A percentile compares a stretch with the other conserved stretches of the same genome.
Evolutionary conservation across 2,113 vertebrate species (phyloP).

Genomic region (Pangasianodon gigas): DNA sequence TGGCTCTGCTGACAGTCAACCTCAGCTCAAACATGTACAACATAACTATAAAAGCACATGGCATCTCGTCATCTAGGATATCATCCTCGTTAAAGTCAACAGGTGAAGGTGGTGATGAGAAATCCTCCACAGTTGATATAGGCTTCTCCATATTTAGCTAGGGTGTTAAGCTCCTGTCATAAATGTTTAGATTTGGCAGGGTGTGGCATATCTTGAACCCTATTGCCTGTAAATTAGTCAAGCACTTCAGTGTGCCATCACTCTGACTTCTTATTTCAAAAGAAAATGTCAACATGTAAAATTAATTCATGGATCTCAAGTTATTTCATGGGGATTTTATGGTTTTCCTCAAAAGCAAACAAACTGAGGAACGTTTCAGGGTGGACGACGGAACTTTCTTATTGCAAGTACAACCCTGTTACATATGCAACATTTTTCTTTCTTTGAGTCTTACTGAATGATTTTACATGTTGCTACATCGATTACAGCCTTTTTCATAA

Average conservation of each 20-base stretch:
- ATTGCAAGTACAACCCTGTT: not conserved
- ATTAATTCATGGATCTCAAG: not conserved
- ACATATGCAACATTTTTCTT: not conserved
- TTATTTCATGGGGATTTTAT: not conserved
- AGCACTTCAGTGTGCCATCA: not conserved
- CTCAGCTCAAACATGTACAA: not conserved
- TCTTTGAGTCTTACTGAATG: not conserved
- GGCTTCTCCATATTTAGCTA: not conserved
- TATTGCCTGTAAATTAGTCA: not conserved
- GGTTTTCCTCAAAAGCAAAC: not conserved
- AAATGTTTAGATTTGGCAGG: not conserved
- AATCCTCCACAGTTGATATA: not conserved
- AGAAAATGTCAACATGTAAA: not conserved
- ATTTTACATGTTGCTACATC: not conserved
- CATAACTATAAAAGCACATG: not conserved
- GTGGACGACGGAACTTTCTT: not conserved
- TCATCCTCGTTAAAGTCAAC: not conserved
- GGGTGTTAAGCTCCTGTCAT: not conserved
- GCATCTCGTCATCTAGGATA: not conserved
- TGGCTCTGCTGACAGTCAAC: not conserved
- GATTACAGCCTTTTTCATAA: not conserved
- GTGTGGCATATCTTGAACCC: not conserved
- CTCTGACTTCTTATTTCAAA: not conserved
- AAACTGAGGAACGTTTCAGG: not conserved
- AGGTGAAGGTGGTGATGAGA: not conserved